Conservation (phyloP, 2,113 vertebrate species). For the Hemichromis elongatus region DNA sequence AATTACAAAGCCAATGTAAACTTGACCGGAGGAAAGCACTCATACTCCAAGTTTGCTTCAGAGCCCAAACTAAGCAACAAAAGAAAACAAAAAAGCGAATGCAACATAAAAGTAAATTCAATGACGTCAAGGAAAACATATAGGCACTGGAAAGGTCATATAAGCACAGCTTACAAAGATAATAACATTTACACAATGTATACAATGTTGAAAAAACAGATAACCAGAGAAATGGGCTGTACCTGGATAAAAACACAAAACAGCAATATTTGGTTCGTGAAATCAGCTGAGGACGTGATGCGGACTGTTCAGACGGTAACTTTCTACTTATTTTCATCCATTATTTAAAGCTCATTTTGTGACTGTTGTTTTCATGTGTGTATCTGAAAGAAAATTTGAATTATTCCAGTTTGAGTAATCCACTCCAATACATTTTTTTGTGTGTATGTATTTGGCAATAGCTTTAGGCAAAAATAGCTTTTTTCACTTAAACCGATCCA, state of each 20-base stretch:
- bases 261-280: background rate
- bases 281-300: background rate
- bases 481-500: conserved; percentile 45
- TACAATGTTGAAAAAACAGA: conserved; percentile 63
- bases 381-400: background rate
- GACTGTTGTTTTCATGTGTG: background rate
- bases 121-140: conserved; percentile 68
- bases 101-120: conserved; percentile 77
- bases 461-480: conserved; percentile 2
- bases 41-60: conserved; percentile 41
- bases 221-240: conserved; percentile 59
- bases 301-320: background rate
- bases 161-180: conserved; percentile 86
- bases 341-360: background rate
- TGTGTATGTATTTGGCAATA: background rate
- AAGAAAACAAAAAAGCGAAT: conserved; percentile 30
- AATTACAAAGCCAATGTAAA: conserved; percentile 69
- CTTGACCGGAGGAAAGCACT: conserved; percentile 56
- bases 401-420: conserved; percentile 1
- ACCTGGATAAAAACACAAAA: conserved; percentile 62
- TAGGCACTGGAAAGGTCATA: conserved; percentile 72
- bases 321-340: background rate
- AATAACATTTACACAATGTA: conserved; percentile 73
- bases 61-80: conserved; percentile 40
- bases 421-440: background rate